Percentiles rank a stretch among this genome's conserved stretches.
Conservation (phyloP, 1,140 invertebrate genomes). For the Drosophila gunungcola region DNA sequence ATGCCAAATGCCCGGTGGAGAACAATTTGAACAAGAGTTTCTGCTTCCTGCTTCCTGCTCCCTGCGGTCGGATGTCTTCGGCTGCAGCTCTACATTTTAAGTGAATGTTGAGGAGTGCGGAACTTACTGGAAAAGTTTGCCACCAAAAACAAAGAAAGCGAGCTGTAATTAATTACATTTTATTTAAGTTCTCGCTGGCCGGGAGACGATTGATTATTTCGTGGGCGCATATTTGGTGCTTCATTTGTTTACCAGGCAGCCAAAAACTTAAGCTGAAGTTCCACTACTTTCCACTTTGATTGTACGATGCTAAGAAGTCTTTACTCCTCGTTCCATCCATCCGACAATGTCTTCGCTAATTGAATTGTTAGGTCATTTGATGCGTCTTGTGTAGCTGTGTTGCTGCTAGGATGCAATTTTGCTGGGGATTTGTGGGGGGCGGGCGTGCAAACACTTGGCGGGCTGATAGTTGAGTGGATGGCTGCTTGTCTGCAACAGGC, state of each 20-base stretch:
- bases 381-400: conserved; percentile 50
- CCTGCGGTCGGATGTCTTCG: conserved; percentile 42
- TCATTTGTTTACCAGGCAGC: conserved; percentile 46
- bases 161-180: conserved; percentile 73
- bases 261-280: conserved; percentile 26
- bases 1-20: conserved; percentile 30
- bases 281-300: conserved; percentile 1
- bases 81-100: conserved; percentile 25
- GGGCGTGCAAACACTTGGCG: conserved; percentile 29
- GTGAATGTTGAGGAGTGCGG: conserved; percentile 28
- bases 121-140: conserved; percentile 34
- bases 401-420: conserved; percentile 59
- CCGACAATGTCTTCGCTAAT: conserved; percentile 56
- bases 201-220: conserved; percentile 62
- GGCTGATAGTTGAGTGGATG: conserved; percentile 9
- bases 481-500: conserved; percentile 54
- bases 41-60: conserved; percentile 32
- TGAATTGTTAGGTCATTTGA: conserved; percentile 75
- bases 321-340: neutral
- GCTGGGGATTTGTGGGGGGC: conserved; percentile 43
- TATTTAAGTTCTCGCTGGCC: conserved; percentile 51
- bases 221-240: conserved; percentile 49
- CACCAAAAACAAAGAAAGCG: conserved; percentile 17
- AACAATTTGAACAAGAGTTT: conserved; percentile 48
- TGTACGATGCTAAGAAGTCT: conserved; percentile 9